Base-by-base conservation (phyloP, 2,113 vertebrate genomes). In the Eulemur macaco region DNA sequence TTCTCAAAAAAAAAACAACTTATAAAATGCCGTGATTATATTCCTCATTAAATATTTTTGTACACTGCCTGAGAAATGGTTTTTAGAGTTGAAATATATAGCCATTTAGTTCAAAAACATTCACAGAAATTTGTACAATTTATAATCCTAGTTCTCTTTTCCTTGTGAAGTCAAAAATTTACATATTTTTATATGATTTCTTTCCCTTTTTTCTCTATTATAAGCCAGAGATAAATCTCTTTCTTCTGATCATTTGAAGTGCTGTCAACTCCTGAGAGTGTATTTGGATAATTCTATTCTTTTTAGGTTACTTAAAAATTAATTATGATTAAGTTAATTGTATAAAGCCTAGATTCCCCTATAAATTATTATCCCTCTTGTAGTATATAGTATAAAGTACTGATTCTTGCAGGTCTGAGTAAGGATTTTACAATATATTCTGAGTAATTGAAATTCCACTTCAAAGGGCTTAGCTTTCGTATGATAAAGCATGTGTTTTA, bases 251-350 rank as follows among this genome's bases (percentile, higher is more conserved):
- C 42, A 27, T 96, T 15, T 80, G 63, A 86, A 95, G 45, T 86
- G 42, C 17, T 64, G 54, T 97, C 50, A 77, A 23, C 21, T 85
- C 25, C 42, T 66, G 50, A 92, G 68, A 90, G 45, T 50, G 14
- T 5, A 74, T 95, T 97, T 96, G 68, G 96, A 87, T 94, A 94
- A 93, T 95, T 97, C 31, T 54, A 50, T 97, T 90, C 25, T 78
- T 97, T 97, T 94, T 73, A 81, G 39, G 90, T 74, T 90, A 94
- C 83, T 69, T 73, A 18, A 86, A 93, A 98, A 97, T 98, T 98
- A 98, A 97, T 98, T 97, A 96, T 97, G 60, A 97, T 98, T 98
- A 97, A 91, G 64, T 97, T 98, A 97, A 97, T 98, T 98, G 93
- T 97, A 95, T 94, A 97, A 97, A 98, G 58, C 82, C 23, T 93